These are phyloP conservation scores for Synodontis membranacea DNA, from an alignment of 2,113 vertebrate species.

Conservation along the genomic window DNA sequence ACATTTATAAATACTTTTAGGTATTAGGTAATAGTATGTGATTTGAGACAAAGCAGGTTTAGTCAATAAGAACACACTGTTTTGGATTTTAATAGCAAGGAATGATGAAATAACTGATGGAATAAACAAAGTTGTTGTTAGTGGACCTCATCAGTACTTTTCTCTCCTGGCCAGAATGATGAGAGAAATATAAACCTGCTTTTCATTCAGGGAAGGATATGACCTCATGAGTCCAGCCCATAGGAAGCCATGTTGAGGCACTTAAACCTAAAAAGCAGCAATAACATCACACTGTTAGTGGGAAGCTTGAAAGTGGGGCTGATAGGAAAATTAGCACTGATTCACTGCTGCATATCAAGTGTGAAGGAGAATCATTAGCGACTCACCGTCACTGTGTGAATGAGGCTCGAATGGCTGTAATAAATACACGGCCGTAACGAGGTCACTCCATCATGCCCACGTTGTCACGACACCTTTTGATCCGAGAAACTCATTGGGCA, in stretches of 20 bases:
- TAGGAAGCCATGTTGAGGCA: slow-evolving; percentile 71
- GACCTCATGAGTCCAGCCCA: slow-evolving; percentile 73
- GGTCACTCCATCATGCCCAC: slow-evolving; percentile 56
- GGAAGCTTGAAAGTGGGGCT: slow-evolving; percentile 60
- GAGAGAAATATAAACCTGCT: slow-evolving; percentile 61
- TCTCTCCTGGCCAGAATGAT: slow-evolving; percentile 65
- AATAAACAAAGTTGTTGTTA: slow-evolving; percentile 7
- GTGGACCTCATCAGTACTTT: slow-evolving; percentile 29
- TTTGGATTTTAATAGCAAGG: not conserved
- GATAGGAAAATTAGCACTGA: slow-evolving; percentile 70
- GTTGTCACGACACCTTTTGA: slow-evolving; percentile 58
- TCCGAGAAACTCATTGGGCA: slow-evolving; percentile 67
- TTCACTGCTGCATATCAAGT: slow-evolving; percentile 54
- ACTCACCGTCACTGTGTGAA: slow-evolving; percentile 54
- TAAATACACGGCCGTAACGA: slow-evolving; percentile 31
- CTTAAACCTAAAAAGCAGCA: slow-evolving; percentile 68
- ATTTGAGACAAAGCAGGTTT: slow-evolving; percentile 5
- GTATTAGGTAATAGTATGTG: not conserved
- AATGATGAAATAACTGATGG: not conserved
- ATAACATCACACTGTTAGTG: slow-evolving; percentile 57
- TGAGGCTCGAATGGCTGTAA: slow-evolving; percentile 49
- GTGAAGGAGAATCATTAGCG: slow-evolving; percentile 59
- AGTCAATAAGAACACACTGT: not conserved
- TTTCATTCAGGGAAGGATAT: slow-evolving; percentile 77
- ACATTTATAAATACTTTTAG: not conserved